These are phyloP conservation scores for Anastrepha obliqua DNA, from an alignment of 1,140 invertebrate genomes.

Conservation along the genomic window DNA sequence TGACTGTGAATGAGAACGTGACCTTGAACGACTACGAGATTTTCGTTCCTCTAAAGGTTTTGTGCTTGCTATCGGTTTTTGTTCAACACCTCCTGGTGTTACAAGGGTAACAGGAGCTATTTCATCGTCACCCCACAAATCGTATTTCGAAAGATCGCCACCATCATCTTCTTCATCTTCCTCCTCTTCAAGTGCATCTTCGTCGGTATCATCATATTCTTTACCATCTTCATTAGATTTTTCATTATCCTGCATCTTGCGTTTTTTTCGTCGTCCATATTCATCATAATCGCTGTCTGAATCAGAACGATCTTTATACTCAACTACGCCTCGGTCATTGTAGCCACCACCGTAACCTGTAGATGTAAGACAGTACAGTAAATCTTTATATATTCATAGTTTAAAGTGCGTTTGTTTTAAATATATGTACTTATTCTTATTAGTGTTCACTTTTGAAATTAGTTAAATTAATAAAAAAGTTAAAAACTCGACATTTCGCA, in stretches of 20 bases:
- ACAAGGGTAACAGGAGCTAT: constrained; percentile 51
- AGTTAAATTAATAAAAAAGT: not conserved
- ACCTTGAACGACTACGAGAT: constrained; percentile 61
- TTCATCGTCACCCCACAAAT: constrained; percentile 83
- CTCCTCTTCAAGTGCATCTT: constrained; percentile 75
- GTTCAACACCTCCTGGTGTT: constrained; percentile 65
- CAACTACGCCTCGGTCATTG: constrained; percentile 94
- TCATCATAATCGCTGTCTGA: constrained; percentile 97
- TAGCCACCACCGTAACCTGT: constrained; percentile 89
- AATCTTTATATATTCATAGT: too few relatives aligned
- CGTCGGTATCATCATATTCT: constrained; percentile 63
- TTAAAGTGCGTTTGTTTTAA: not conserved
- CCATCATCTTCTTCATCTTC: constrained; percentile 81
- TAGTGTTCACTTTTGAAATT: not conserved
- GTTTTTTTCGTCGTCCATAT: constrained; percentile 93
- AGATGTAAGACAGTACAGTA: constrained; percentile 33
- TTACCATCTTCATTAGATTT: constrained; percentile 70
- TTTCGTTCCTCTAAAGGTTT: constrained; percentile 51
- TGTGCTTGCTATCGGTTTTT: constrained; percentile 67
- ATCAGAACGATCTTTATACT: constrained; percentile 90
- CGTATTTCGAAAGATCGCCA: constrained; percentile 88
- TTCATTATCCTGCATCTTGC: constrained; percentile 74
- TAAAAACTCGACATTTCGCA: constrained; percentile 53
- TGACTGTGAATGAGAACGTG: constrained; percentile 60
- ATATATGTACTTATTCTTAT: too few relatives aligned